These are phyloP conservation scores for Hemichromis elongatus DNA, from an alignment of 2,113 vertebrate species.

Conservation along the genomic window DNA sequence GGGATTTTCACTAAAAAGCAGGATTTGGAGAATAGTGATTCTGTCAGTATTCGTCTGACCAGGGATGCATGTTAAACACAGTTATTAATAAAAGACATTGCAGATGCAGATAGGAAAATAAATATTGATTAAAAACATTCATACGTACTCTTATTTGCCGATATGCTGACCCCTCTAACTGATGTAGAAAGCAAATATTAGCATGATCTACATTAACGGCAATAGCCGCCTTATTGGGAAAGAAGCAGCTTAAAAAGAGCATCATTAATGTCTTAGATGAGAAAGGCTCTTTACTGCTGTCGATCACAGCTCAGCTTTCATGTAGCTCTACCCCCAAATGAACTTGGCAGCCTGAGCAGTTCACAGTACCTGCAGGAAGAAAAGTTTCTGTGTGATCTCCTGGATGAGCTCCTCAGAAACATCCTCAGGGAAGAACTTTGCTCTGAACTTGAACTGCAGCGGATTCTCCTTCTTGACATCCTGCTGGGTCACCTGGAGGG, in stretches of 20 bases:
- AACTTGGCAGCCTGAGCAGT: not conserved
- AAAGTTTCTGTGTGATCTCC: conserved; percentile 97
- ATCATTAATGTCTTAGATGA: not conserved
- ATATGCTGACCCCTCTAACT: not conserved
- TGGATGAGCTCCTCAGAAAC: conserved; percentile 98
- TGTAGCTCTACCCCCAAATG: not conserved
- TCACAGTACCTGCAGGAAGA: conserved; percentile 90
- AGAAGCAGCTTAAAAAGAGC: not conserved
- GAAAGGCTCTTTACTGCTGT: not conserved
- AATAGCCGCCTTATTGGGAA: not conserved
- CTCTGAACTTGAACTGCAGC: conserved; percentile 94
- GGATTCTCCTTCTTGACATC: conserved; percentile 98
- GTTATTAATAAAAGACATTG: not conserved
- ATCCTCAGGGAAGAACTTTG: conserved; percentile 97
- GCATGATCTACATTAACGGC: not conserved
- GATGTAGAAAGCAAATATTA: not conserved
- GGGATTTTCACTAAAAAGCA: not conserved
- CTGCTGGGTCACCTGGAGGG: conserved; percentile 88
- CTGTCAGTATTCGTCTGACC: not conserved
- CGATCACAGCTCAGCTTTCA: not conserved
- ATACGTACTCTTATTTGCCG: not conserved
- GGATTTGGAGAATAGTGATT: not conserved
- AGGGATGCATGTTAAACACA: not conserved
- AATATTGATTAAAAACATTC: not conserved
- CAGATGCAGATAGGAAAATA: not conserved